Evolutionary conservation across 2,113 vertebrate genomes (phyloP), one percentile per base, ranked within the genome.

Genomic region (Clupea harengus): DNA sequence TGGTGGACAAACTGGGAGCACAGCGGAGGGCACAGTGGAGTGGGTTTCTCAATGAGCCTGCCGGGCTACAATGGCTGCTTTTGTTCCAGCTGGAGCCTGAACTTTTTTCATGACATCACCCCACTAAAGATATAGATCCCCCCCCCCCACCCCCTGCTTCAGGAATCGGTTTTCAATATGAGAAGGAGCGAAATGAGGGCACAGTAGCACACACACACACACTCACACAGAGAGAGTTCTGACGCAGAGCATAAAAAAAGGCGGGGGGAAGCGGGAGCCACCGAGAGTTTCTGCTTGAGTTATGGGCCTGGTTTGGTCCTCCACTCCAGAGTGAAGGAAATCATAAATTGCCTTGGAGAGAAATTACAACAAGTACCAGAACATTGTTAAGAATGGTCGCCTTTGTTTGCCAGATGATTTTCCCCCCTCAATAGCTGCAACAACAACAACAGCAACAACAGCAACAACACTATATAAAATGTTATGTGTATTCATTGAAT

Each of bases 311-410:
- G 72, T 83, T 80, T 20, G 44, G 72, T 45, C 64, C 20, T 72
- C 85, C 72, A 75, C 32, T 32, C 67, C 4, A 32, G 81, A 78
- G 84, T 20, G 8, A 54, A 46, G 85, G 39, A 64, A 60, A 78
- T 78, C 25, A 32, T 47, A 83, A 83, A 84, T 64, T 25, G 45
- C 86, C 49, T 83, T 45, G 25, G 85, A 86, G 57, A 72, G 57
- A 75, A 64, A 3, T 67, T 13, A 5, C 32, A 44, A 32, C 72
- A 39, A 32, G 72, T 39, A 39, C 72, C 25, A 32, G 32, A 78
- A 78, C 28, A 28, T 72, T 39, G 39, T 52, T 82, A 54, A 54
- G 81, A 86, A 83, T 45, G 44, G 44, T 50, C 45, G 28, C 54
- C 78, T 78, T 32, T 78, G 72, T 78, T 32, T 32, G 72, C 72